Evolutionary conservation across 2,797 vertebrate species (phyloP).

Genomic region (Spondyliosoma cantharus): DNA sequence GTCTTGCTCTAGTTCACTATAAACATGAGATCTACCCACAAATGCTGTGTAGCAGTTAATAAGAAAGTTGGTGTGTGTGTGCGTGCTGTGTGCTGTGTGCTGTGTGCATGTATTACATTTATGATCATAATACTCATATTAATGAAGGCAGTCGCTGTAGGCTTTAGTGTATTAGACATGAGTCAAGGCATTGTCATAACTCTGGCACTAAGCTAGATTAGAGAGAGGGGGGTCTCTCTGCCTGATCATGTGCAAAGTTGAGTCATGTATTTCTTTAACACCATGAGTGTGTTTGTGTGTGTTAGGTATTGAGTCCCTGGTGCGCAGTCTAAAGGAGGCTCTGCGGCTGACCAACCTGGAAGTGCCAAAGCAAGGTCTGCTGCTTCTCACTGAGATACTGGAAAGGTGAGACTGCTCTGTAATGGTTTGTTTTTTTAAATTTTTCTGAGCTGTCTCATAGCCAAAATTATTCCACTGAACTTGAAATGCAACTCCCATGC

Average conservation of each 20-base stretch:
- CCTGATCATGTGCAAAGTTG: slow-evolving; percentile 22
- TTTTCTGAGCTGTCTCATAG: not conserved
- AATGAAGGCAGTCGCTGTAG: slow-evolving; percentile 6
- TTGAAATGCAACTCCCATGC: not conserved
- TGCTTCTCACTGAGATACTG: slow-evolving; percentile 91
- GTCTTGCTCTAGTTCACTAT: slow-evolving; percentile 23
- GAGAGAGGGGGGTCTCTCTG: not conserved
- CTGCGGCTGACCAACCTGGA: slow-evolving; percentile 87
- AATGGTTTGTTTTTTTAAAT: not conserved
- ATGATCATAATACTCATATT: slow-evolving; percentile 27
- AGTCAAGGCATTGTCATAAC: slow-evolving; percentile 21
- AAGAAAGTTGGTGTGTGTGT: slow-evolving; percentile 30
- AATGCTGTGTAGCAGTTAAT: slow-evolving; percentile 56
- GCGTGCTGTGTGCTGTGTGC: not conserved
- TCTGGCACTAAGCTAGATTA: slow-evolving; percentile 24
- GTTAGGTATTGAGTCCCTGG: slow-evolving; percentile 91
- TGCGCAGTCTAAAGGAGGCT: slow-evolving; percentile 89
- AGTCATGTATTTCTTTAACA: slow-evolving; percentile 26
- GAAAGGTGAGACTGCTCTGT: slow-evolving; percentile 84
- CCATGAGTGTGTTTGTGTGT: slow-evolving; percentile 31
- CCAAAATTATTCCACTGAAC: not conserved
- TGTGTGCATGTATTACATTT: slow-evolving; percentile 27
- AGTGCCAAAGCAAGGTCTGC: slow-evolving; percentile 90
- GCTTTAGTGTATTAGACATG: not conserved
- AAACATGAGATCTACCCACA: slow-evolving; percentile 38